A percentile compares a stretch with the other conserved stretches of the same genome.
Conservation (phyloP, 1,140 invertebrate genomes). For the Anoplolepis gracilipes region DNA sequence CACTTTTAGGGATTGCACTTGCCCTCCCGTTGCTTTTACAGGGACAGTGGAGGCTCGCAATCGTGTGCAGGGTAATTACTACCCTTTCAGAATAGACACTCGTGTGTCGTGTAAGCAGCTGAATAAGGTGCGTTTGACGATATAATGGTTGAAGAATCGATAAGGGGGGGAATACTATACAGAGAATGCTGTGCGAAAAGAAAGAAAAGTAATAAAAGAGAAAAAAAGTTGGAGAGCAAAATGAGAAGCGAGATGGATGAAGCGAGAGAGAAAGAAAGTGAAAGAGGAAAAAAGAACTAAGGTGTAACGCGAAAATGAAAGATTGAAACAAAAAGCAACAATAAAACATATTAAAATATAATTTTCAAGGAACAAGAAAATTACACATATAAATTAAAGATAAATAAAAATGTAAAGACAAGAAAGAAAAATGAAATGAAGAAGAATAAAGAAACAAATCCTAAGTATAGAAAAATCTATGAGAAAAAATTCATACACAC, state of each 20-base stretch:
- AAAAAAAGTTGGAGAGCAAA: background rate
- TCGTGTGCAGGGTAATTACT: constrained; percentile 64
- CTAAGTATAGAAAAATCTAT: constrained; percentile 4
- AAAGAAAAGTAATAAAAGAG: background rate
- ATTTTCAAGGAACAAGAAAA: background rate
- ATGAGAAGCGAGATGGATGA: background rate
- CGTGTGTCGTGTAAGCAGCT: background rate
- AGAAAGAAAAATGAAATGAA: constrained; percentile 7
- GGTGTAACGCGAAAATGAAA: constrained; percentile 6
- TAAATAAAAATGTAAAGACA: background rate
- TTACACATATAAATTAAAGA: constrained; percentile 14
- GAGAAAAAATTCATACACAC: constrained; percentile 1
- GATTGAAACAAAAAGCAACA: constrained; percentile 47
- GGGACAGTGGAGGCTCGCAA: constrained; percentile 45
- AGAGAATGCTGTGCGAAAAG: constrained; percentile 58
- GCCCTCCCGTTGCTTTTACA: background rate
- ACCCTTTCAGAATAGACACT: constrained; percentile 66
- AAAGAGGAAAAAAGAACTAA: constrained; percentile 10
- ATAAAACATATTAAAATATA: constrained; percentile 27
- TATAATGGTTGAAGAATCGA: constrained; percentile 52
- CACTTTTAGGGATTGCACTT: constrained; percentile 41
- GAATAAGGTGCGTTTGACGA: constrained; percentile 1
- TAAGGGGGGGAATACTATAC: background rate
- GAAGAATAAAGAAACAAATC: constrained; percentile 8
- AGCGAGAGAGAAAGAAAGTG: background rate